A percentile compares a stretch with the other conserved stretches of the same genome.
Conservation (phyloP, 35 echinoderm and acorn worm species). For the Nesometra sesokonis region DNA sequence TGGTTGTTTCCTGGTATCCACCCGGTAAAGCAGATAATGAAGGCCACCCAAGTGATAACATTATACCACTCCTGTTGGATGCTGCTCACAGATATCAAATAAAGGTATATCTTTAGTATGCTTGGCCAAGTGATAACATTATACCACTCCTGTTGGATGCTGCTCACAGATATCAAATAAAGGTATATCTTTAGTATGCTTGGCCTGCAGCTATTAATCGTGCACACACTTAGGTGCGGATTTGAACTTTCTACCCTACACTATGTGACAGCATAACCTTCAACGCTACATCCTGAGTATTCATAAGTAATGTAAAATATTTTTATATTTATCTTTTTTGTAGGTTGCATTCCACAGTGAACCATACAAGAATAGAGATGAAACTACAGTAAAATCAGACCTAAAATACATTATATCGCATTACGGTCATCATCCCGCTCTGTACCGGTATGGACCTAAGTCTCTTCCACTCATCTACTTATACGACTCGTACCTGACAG, state of each 20-base stretch:
- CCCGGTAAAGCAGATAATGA: constrained; percentile 39
- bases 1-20: constrained; percentile 88
- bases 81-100: constrained; percentile 60
- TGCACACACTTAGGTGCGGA: too few species aligned
- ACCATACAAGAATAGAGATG: constrained; percentile 67
- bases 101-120: constrained; percentile 33
- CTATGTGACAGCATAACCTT: too few species aligned
- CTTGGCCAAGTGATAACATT: constrained; percentile 53
- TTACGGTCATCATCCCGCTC: constrained; percentile 75
- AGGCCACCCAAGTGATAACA: constrained; percentile 58
- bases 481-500: constrained; percentile 81
- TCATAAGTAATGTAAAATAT: not conserved
- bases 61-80: constrained; percentile 50
- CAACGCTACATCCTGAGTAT: too few species aligned
- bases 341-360: constrained; percentile 93
- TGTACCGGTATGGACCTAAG: constrained; percentile 28
- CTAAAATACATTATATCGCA: constrained; percentile 69
- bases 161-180: constrained; percentile 63
- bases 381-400: constrained; percentile 45
- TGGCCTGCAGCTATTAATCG: too few species aligned
- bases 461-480: constrained; percentile 64
- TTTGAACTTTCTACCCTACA: too few species aligned
- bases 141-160: constrained; percentile 46
- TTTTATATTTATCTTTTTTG: constrained; percentile 17
- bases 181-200: constrained; percentile 24